Evolutionary conservation across 2,113 vertebrate genomes (phyloP).

Genomic region (Litocranius walleri): DNA sequence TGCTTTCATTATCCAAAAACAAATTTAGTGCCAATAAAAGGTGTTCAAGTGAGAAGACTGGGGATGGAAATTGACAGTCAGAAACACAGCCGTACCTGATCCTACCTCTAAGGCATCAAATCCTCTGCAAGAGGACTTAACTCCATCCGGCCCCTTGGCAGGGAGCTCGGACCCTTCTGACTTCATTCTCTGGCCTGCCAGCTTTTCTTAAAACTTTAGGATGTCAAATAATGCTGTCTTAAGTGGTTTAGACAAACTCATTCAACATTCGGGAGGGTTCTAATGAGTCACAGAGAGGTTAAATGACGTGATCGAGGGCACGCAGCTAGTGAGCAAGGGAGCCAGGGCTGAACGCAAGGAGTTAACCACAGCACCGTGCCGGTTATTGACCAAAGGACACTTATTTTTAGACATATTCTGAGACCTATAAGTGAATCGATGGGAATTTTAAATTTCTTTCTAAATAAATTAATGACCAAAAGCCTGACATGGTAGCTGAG

Average conservation of each 20-base stretch:
- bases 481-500: neutral
- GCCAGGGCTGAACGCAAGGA: neutral
- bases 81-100: neutral
- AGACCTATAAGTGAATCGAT: neutral
- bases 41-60: constrained; percentile 59
- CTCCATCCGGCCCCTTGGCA: neutral
- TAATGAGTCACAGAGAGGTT: neutral
- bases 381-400: neutral
- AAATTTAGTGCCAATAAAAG: constrained; percentile 67
- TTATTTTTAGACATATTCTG: neutral
- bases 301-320: neutral
- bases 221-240: neutral
- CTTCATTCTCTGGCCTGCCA: no score
- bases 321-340: neutral
- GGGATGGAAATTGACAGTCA: constrained; percentile 58
- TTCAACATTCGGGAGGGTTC: neutral
- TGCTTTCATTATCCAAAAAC: constrained; percentile 58
- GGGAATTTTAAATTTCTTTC: neutral
- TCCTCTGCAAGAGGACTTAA: neutral
- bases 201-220: neutral
- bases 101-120: neutral
- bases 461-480: neutral
- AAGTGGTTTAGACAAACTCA: neutral
- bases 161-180: neutral
- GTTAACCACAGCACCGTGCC: no score